Evolutionary conservation across 2,113 vertebrate species (phyloP).

Genomic region (Oreochromis tanganicae): DNA sequence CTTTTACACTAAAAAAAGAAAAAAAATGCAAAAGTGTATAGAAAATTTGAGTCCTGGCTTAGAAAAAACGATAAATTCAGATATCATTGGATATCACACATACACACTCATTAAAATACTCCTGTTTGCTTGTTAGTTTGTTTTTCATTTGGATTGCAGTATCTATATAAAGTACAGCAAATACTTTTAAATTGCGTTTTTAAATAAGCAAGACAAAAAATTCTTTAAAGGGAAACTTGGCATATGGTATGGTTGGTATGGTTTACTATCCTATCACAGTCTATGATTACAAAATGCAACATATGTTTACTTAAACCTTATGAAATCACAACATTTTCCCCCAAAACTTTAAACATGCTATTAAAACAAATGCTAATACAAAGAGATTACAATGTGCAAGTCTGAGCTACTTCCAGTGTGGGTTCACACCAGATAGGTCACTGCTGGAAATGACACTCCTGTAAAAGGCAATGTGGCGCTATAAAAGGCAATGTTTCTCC

Average conservation of each 20-base stretch:
- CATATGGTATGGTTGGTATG: too few species aligned
- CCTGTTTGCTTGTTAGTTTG: neutral
- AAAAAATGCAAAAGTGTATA: neutral
- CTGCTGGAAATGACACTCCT: neutral
- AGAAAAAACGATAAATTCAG: neutral
- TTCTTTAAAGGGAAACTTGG: neutral
- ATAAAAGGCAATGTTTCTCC: conserved; percentile 28
- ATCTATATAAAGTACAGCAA: neutral
- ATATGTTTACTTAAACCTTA: neutral
- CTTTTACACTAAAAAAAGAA: neutral
- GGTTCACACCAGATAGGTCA: neutral
- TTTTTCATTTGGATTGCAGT: neutral
- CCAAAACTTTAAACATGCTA: neutral
- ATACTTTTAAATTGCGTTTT: neutral
- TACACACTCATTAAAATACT: neutral
- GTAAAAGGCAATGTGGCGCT: neutral
- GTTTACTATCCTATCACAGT: neutral
- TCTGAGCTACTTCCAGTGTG: neutral
- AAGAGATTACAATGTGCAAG: neutral
- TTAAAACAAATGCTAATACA: neutral
- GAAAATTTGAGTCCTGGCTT: neutral
- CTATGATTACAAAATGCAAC: neutral
- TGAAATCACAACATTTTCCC: neutral
- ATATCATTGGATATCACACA: neutral
- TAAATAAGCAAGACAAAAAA: neutral